Percentiles rank a stretch among this genome's conserved stretches.
These are phyloP conservation scores for Alauda arvensis DNA, from an alignment of 2,797 vertebrate genomes.

Conservation along the genomic window DNA sequence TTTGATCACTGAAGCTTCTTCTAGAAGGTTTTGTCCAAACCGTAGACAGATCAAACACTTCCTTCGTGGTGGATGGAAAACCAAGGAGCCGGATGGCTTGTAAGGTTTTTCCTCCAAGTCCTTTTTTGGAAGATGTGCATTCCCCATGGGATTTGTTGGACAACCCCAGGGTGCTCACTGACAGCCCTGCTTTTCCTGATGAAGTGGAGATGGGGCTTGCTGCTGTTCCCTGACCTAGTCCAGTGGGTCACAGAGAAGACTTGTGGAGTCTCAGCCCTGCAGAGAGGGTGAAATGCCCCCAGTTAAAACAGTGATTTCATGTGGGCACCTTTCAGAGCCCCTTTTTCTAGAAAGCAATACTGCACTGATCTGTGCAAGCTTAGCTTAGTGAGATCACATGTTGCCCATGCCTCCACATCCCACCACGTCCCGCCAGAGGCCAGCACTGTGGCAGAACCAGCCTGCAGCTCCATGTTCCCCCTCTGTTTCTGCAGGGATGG, in stretches of 20 bases:
- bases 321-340: neutral
- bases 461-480: neutral
- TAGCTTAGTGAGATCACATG: neutral
- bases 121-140: neutral
- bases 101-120: neutral
- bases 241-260: neutral
- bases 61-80: neutral
- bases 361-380: neutral
- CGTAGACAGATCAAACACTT: neutral
- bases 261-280: neutral
- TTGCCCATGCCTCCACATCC: neutral
- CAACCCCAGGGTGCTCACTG: neutral
- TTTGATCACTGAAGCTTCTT: neutral
- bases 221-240: neutral
- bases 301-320: neutral
- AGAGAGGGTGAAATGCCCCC: neutral
- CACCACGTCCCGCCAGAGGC: fast-evolving
- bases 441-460: fast-evolving
- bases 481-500: conserved; percentile 83
- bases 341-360: neutral
- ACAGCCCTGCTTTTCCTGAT: neutral
- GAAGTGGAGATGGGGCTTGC: fast-evolving
- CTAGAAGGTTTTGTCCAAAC: neutral
- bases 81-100: neutral
- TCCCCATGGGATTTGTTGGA: fast-evolving